Evolutionary conservation across 2,797 vertebrate genomes (phyloP).

Genomic region (Pantherophis vulpinus): DNA sequence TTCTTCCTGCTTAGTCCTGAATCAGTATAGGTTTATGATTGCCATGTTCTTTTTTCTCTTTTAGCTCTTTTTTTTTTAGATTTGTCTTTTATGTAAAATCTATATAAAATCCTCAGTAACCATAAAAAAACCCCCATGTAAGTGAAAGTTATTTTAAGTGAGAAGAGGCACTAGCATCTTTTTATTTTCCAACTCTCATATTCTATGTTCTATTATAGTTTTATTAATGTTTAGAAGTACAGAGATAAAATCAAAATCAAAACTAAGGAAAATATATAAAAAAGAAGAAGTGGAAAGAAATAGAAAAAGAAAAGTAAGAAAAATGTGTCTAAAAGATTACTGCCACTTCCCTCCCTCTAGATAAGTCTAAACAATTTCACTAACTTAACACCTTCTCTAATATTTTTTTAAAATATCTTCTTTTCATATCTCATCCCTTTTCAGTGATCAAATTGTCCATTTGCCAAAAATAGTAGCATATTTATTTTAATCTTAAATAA

Average conservation of each 20-base stretch:
- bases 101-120: background rate
- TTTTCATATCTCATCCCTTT: background rate
- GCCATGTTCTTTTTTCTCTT: background rate
- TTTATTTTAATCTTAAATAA: background rate
- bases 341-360: background rate
- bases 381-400: background rate
- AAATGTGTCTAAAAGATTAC: background rate
- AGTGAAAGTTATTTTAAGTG: slow-evolving; percentile 33
- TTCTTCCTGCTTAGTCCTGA: background rate
- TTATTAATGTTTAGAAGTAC: background rate
- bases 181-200: background rate
- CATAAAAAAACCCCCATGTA: background rate
- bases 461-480: background rate
- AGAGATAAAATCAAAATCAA: background rate
- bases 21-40: slow-evolving; percentile 14
- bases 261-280: background rate
- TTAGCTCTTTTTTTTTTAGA: background rate
- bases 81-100: background rate
- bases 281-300: background rate
- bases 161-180: background rate
- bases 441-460: background rate
- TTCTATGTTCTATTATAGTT: background rate
- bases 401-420: background rate
- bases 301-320: background rate
- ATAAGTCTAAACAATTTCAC: background rate